Conservation (phyloP, 2,113 vertebrate species). For the Excalfactoria chinensis region DNA sequence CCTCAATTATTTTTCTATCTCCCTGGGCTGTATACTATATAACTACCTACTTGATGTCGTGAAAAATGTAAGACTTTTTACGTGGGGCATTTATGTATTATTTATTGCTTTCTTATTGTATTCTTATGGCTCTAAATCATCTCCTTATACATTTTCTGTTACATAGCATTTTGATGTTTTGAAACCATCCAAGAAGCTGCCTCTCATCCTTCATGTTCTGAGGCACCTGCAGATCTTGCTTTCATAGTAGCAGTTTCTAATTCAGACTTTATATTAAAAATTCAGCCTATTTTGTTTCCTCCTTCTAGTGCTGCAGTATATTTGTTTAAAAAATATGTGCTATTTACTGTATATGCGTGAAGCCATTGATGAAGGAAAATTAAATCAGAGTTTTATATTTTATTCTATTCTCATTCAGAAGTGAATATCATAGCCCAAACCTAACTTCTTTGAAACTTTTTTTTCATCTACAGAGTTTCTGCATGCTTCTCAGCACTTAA, state of each 20-base stretch:
- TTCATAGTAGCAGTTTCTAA: neutral
- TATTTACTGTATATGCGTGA: neutral
- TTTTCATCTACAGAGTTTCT: neutral
- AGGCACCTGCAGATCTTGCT: neutral
- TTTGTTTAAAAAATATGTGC: neutral
- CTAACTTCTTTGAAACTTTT: neutral
- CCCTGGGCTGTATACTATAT: neutral
- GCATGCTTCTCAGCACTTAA: neutral
- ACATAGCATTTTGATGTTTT: neutral
- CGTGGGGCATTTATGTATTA: neutral
- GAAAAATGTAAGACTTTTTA: neutral
- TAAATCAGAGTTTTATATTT: neutral
- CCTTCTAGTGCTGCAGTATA: neutral
- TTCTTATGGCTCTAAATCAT: neutral
- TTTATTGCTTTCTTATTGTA: neutral
- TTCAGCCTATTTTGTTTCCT: neutral
- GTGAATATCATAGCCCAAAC: neutral
- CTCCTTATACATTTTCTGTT: neutral
- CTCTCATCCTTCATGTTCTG: neutral
- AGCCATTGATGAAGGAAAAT: neutral
- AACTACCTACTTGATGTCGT: neutral
- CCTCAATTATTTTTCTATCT: neutral
- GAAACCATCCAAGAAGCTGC: neutral
- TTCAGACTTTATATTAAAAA: neutral
- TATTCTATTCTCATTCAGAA: neutral